Evolutionary conservation across 2,113 vertebrate genomes (phyloP).

Genomic region (Callaeas wilsoni): DNA sequence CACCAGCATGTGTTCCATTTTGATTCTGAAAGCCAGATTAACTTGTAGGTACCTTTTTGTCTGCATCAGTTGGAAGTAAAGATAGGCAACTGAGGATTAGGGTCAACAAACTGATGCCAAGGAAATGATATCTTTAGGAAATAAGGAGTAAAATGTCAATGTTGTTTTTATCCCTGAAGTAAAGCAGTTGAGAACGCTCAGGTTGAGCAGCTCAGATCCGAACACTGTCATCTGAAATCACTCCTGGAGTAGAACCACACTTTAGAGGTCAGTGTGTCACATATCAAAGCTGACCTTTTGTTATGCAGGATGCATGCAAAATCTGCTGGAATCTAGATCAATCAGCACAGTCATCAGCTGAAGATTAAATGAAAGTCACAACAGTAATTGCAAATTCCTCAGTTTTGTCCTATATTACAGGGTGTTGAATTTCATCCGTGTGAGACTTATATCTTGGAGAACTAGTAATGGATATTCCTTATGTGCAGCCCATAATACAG

Average conservation of each 20-base stretch:
- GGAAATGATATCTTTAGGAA: background rate
- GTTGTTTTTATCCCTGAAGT: background rate
- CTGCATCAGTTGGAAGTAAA: background rate
- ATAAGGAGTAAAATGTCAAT: background rate
- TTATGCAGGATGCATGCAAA: slow-evolving; percentile 61
- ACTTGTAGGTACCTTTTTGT: background rate
- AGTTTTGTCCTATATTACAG: slow-evolving; percentile 49
- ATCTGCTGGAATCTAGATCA: slow-evolving; percentile 63
- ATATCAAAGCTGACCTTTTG: slow-evolving; percentile 45
- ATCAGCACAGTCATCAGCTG: slow-evolving; percentile 61
- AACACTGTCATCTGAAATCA: slow-evolving; percentile 34
- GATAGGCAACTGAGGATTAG: background rate
- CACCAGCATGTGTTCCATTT: background rate
- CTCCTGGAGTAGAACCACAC: slow-evolving; percentile 38
- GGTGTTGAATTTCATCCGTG: slow-evolving; percentile 33
- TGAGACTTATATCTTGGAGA: slow-evolving; percentile 32
- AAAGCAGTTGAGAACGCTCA: background rate
- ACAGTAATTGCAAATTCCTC: slow-evolving; percentile 65
- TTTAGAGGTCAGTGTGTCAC: slow-evolving; percentile 19
- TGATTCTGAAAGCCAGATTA: background rate
- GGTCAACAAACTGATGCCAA: background rate
- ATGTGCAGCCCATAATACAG: background rate
- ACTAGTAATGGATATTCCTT: background rate
- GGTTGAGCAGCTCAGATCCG: background rate
- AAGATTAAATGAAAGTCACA: slow-evolving; percentile 72